Evolutionary conservation across 2,888 invertebrate species (phyloP).

Genomic region (Strigamia maritima): DNA sequence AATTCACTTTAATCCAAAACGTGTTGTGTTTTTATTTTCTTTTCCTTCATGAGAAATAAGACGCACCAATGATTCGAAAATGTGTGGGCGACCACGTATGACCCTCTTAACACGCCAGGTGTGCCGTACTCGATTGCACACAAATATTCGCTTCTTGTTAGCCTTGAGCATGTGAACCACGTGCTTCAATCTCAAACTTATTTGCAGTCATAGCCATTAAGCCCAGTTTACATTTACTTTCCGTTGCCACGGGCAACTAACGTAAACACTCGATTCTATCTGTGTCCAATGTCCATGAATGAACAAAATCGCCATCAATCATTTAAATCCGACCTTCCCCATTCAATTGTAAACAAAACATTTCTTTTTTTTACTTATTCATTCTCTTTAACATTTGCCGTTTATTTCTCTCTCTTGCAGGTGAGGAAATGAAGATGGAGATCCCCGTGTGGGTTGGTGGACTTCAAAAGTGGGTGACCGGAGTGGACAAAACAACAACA

Average conservation of each 20-base stretch:
- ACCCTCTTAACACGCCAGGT: conserved; percentile 19
- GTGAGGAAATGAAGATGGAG: conserved; percentile 51
- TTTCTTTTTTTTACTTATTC: background rate
- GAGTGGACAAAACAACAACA: conserved; percentile 70
- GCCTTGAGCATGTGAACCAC: conserved; percentile 15
- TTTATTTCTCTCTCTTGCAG: conserved; percentile 47
- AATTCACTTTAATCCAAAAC: background rate
- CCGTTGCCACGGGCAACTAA: background rate
- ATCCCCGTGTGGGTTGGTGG: conserved; percentile 73
- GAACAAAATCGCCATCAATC: background rate
- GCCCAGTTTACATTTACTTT: background rate
- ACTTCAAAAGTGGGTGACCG: conserved; percentile 75
- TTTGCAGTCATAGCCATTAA: background rate
- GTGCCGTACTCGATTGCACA: conserved; percentile 23
- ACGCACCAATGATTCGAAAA: background rate
- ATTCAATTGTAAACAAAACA: background rate
- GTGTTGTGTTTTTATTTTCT: background rate
- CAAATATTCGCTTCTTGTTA: background rate
- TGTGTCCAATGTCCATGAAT: background rate
- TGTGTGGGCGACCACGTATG: conserved; percentile 23
- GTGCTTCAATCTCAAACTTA: background rate
- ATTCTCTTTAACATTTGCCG: background rate
- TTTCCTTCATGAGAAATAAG: background rate
- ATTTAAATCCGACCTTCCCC: background rate
- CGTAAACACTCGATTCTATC: background rate